phyloP scores from a whole-genome alignment of 2,797 vertebrate species.

The Rachycentron canadum region DNA sequence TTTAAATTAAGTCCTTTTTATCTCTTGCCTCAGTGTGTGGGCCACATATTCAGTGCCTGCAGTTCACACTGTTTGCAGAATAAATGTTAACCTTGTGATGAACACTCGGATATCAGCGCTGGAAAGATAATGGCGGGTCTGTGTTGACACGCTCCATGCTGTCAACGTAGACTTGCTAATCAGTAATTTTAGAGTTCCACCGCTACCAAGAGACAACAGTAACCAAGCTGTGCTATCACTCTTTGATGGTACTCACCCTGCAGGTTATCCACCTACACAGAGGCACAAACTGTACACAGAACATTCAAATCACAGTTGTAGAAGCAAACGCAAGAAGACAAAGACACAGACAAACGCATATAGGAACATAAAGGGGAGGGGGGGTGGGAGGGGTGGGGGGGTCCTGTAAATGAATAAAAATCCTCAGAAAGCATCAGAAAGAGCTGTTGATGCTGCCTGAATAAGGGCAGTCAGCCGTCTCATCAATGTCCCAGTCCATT shows the following conservation, averaged over 20 bases:
- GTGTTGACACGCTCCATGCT: neutral
- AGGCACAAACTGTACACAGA: constrained; percentile 26
- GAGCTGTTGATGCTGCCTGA: constrained; percentile 44
- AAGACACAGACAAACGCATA: constrained; percentile 22
- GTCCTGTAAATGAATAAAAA: constrained; percentile 55
- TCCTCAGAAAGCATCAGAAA: constrained; percentile 33
- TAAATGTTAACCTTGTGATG: constrained; percentile 29
- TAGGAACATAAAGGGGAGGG: neutral
- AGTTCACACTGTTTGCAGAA: constrained; percentile 27
- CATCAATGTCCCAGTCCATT: constrained; percentile 69
- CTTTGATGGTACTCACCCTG: constrained; percentile 33
- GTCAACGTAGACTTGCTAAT: constrained; percentile 47
- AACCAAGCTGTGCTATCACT: constrained; percentile 29
- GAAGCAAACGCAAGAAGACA: constrained; percentile 17
- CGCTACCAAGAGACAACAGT: constrained; percentile 6
- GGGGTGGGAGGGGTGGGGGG: too few relatives aligned
- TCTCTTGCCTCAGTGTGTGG: constrained; percentile 25
- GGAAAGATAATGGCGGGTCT: constrained; percentile 37
- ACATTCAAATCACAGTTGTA: constrained; percentile 11
- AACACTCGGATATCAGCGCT: constrained; percentile 9
- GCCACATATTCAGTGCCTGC: constrained; percentile 17
- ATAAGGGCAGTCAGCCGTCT: constrained; percentile 66
- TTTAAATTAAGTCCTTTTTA: constrained; percentile 43
- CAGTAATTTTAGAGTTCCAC: constrained; percentile 34
- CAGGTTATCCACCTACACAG: constrained; percentile 57